Base-by-base conservation (phyloP, 2,888 invertebrate genomes). In the Harpagoxenus sublaevis region DNA sequence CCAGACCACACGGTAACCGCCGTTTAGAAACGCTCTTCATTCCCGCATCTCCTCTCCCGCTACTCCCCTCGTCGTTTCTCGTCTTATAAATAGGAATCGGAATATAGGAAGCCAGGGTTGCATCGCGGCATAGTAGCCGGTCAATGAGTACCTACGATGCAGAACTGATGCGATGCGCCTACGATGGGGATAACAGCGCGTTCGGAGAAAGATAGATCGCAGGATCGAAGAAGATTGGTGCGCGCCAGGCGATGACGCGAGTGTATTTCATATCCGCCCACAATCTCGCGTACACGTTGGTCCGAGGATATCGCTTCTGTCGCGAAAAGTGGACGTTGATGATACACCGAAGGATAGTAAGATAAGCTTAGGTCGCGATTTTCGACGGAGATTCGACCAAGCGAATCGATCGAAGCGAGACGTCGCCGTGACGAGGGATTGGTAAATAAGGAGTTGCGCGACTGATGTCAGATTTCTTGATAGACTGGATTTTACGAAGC, bases 21-120 rank as follows among this genome's bases (percentile, higher is more conserved):
- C 86, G 88, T 84, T 88, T 88, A 77, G 88, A 84, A 79, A 28
- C 71, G 65, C n/a, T 86, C 83, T 81, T 73, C 60, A 65, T 74
- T 70, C 70, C 51, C 63, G 65, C 23, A 39, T 39, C 63, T 55
- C 23, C 35, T 42, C 66, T 57, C 65, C 85, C 45, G 51, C 39
- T 12, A 18, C 10, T 35, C 39, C 48, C 28, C 39, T 68, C 57
- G 23, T 48, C 63, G 82, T 83, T 48, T 65, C 42, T 83, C 74
- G 77, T 73, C 60, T 68, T 55, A 55, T 71, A 84, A 51, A 66
- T 77, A 53, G 78, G 73, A 77, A 85, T 66, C 79, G 65, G 75
- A 86, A 83, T 85, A 82, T 84, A 86, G 86, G 85, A 89, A 84
- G 70, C 78, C 63, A 9, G 66, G 53, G 68, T 75, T 31, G 51